phyloP scores from a whole-genome alignment of 2,797 vertebrate genomes.

The Poecile montanus region DNA sequence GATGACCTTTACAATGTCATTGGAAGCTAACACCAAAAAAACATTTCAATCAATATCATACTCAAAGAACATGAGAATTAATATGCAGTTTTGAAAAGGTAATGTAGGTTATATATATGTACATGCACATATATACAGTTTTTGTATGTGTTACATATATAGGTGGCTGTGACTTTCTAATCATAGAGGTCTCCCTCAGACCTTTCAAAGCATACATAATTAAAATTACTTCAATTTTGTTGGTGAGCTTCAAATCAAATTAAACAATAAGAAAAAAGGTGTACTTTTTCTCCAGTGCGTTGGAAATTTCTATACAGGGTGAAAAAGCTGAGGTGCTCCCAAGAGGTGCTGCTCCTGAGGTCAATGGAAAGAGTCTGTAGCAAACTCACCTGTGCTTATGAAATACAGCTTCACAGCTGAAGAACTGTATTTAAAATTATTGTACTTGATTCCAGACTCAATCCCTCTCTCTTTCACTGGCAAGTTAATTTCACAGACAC shows the following conservation, averaged over 20 bases:
- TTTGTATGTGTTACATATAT: not conserved
- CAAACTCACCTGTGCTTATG: not conserved
- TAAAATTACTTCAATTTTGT: not conserved
- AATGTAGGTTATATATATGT: not conserved
- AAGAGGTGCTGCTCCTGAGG: not conserved
- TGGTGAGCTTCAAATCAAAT: not conserved
- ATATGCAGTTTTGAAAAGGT: not conserved
- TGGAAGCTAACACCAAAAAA: not conserved
- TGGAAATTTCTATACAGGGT: not conserved
- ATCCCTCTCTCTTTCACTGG: not conserved
- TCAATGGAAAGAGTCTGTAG: not conserved
- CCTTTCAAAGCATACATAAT: not conserved
- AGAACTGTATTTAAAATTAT: not conserved
- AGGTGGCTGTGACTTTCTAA: not conserved
- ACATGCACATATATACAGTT: not conserved
- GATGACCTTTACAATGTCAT: not conserved
- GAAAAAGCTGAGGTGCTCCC: not conserved
- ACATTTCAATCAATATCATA: not conserved
- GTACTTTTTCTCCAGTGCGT: not conserved
- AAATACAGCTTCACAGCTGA: not conserved
- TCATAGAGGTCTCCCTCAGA: not conserved
- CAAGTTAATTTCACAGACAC: slow-evolving; percentile 42
- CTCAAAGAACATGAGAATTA: not conserved
- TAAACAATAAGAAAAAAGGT: not conserved
- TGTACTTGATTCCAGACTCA: slow-evolving; percentile 10